A percentile compares a stretch with the other conserved stretches of the same genome.
Evolutionary conservation across 1,140 invertebrate genomes (phyloP).

Genomic region (Papilio glaucus): DNA sequence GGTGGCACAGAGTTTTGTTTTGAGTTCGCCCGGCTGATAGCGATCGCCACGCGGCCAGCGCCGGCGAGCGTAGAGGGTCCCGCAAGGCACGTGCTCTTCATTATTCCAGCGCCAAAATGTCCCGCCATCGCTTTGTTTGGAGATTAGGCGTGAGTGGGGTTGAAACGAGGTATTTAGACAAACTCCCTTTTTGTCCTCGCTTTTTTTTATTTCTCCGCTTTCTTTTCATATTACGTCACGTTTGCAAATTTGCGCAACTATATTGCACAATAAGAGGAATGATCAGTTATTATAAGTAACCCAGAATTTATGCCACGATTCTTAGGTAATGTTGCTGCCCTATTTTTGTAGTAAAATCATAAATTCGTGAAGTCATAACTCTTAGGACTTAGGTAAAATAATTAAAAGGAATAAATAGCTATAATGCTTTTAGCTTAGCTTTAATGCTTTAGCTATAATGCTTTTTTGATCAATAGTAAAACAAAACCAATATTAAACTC

Average conservation of each 20-base stretch:
- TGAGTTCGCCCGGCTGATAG: conserved; percentile 58
- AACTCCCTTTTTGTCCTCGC: conserved; percentile 36
- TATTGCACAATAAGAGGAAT: background rate
- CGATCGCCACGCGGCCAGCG: conserved; percentile 71
- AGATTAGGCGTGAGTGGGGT: conserved; percentile 75
- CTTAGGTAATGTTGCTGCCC: too few species aligned
- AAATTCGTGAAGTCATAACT: background rate
- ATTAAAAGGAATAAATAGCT: too few species aligned
- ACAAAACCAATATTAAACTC: background rate
- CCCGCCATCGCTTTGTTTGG: conserved; percentile 77
- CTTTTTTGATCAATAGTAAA: too few species aligned
- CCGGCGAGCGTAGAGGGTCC: conserved; percentile 45
- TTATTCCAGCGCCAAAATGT: conserved; percentile 81
- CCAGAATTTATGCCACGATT: too few species aligned
- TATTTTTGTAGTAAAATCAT: background rate
- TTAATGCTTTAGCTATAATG: too few species aligned
- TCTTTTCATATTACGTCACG: conserved; percentile 16
- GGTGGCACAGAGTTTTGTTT: conserved; percentile 62
- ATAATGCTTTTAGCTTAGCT: too few species aligned
- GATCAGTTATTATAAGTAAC: background rate
- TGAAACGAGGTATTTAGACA: conserved; percentile 46
- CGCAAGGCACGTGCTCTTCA: conserved; percentile 72
- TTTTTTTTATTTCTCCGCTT: conserved; percentile 42
- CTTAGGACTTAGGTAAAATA: background rate
- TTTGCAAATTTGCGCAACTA: conserved; percentile 4